phyloP scores from a whole-genome alignment of 2,797 vertebrate species.

The Coccyzus lansbergi region DNA sequence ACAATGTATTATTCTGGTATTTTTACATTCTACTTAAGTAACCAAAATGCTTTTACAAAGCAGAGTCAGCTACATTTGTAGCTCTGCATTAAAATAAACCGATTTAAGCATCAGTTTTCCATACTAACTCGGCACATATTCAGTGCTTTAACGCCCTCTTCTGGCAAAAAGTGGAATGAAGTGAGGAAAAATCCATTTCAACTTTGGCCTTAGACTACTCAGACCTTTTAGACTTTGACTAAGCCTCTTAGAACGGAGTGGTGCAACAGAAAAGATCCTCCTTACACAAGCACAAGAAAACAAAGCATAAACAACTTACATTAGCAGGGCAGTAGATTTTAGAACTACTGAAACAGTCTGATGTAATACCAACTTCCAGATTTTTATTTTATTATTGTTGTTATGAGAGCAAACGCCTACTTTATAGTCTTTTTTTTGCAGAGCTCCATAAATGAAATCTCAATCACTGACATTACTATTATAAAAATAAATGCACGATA shows the following conservation, averaged over 20 bases:
- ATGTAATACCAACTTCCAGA: not conserved
- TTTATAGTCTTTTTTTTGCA: not conserved
- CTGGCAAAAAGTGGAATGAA: not conserved
- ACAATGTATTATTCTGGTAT: not conserved
- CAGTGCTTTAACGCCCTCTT: conserved; percentile 43
- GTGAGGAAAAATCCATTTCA: not conserved
- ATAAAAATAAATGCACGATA: not conserved
- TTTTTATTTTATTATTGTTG: not conserved
- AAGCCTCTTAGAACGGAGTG: not conserved
- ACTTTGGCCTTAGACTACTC: not conserved
- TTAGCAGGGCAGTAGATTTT: not conserved
- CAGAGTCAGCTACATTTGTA: not conserved
- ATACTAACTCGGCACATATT: not conserved
- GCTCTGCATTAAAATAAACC: not conserved
- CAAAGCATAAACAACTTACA: not conserved
- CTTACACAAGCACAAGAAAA: not conserved
- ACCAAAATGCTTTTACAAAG: not conserved
- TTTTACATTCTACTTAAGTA: not conserved
- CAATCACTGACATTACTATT: not conserved
- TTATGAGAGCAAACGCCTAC: not conserved
- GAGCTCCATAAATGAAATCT: not conserved
- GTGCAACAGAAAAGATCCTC: not conserved
- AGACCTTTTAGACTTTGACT: not conserved
- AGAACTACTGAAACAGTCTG: not conserved
- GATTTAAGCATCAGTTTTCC: not conserved